These are phyloP conservation scores for Portunus trituberculatus DNA, from an alignment of 1,140 invertebrate genomes.

Conservation along the genomic window DNA sequence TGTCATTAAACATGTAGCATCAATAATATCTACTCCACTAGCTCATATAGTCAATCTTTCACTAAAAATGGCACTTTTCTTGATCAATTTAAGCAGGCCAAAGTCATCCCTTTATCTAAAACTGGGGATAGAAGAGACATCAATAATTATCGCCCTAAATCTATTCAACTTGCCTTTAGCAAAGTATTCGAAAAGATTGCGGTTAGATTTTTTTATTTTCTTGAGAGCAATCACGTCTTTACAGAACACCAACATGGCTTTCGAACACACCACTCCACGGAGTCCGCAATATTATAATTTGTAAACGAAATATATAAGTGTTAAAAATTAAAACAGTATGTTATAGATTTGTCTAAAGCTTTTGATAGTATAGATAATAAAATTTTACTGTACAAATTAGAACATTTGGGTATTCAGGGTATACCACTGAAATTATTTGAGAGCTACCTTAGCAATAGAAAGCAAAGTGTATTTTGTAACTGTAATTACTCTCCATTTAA, in stretches of 20 bases:
- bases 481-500: neutral
- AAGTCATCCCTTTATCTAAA: neutral
- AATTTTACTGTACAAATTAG: neutral
- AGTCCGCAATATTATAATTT: neutral
- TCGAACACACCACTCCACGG: neutral
- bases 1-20: no score
- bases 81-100: neutral
- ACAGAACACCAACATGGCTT: neutral
- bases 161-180: neutral
- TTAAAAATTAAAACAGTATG: neutral
- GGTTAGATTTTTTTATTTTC: neutral
- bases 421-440: neutral
- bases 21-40: neutral
- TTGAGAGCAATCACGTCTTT: neutral
- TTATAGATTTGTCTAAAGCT: neutral
- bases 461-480: neutral
- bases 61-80: neutral
- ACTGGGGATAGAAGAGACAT: neutral
- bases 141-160: neutral
- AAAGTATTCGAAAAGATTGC: neutral
- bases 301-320: neutral
- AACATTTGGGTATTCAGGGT: neutral
- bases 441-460: neutral
- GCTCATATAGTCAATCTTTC: neutral
- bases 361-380: neutral